These are phyloP conservation scores for Parascotia fuliginaria DNA, from an alignment of 2,888 invertebrate genomes.

Conservation along the genomic window DNA sequence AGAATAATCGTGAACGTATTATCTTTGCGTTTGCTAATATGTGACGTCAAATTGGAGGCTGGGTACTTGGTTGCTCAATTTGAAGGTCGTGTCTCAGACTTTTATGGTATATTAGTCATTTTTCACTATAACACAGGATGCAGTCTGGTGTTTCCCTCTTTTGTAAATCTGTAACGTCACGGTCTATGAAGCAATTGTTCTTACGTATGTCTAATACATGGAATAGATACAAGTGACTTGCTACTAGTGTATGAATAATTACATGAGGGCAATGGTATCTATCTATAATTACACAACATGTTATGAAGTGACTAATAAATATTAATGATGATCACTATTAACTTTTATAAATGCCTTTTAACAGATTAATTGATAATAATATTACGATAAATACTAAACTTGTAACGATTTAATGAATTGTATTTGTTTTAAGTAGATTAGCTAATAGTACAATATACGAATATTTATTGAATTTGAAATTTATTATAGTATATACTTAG, in stretches of 20 bases:
- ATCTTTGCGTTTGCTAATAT: conserved; percentile 16
- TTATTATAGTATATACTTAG: too few species aligned
- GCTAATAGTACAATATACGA: too few species aligned
- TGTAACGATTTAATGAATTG: too few species aligned
- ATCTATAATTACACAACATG: background rate
- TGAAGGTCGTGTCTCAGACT: conserved; percentile 45
- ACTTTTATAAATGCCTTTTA: background rate
- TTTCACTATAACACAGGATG: conserved; percentile 35
- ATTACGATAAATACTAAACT: too few species aligned
- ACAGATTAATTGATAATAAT: background rate
- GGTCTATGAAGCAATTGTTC: conserved; percentile 20
- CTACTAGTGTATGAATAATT: background rate
- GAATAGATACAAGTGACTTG: conserved; percentile 16
- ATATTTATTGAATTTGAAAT: too few species aligned
- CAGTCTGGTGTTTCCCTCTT: conserved; percentile 53
- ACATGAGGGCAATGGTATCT: background rate
- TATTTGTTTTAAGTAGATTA: too few species aligned
- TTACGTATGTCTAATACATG: conserved; percentile 25
- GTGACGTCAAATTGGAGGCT: conserved; percentile 56
- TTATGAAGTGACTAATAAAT: conserved; percentile 1
- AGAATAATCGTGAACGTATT: background rate
- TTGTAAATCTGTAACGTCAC: conserved; percentile 28
- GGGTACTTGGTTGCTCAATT: conserved; percentile 43
- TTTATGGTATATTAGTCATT: conserved; percentile 45
- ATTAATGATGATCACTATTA: background rate